Evolutionary conservation across 2,797 vertebrate species (phyloP).

Genomic region (Pogoniulus pusillus): DNA sequence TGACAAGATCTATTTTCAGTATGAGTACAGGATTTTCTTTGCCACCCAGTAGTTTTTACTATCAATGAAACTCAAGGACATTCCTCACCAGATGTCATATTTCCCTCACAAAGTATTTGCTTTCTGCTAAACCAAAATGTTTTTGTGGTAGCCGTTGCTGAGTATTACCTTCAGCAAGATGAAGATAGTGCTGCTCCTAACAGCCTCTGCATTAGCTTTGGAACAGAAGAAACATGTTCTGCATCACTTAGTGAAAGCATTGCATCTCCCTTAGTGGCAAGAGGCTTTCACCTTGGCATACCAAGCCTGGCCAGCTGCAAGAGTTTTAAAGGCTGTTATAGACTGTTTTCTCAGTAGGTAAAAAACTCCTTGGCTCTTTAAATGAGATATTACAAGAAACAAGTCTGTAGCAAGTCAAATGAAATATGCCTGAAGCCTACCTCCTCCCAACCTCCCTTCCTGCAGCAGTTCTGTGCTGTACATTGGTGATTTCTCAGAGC

Average conservation of each 20-base stretch:
- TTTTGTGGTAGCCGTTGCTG: neutral
- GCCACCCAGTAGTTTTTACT: neutral
- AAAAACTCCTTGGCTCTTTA: slow-evolving; percentile 41
- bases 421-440: slow-evolving; percentile 31
- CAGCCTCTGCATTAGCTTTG: neutral
- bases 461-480: neutral
- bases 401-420: slow-evolving; percentile 32
- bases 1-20: neutral
- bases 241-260: neutral
- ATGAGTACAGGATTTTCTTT: neutral
- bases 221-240: neutral
- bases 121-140: slow-evolving; percentile 14
- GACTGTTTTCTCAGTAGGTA: slow-evolving; percentile 54
- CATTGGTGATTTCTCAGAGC: slow-evolving; percentile 42
- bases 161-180: neutral
- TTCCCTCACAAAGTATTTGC: slow-evolving; percentile 27
- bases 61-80: neutral
- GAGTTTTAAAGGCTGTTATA: slow-evolving; percentile 51
- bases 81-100: neutral
- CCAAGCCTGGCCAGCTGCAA: slow-evolving; percentile 43
- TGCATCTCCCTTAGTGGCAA: neutral
- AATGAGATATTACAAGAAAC: slow-evolving; percentile 55
- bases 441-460: slow-evolving; percentile 34
- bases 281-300: slow-evolving; percentile 36
- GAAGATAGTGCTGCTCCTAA: slow-evolving; percentile 3